Percentiles rank a stretch among this genome's conserved stretches.
These are phyloP conservation scores for Vireo altiloquus DNA, from an alignment of 2,113 vertebrate species.

Conservation along the genomic window DNA sequence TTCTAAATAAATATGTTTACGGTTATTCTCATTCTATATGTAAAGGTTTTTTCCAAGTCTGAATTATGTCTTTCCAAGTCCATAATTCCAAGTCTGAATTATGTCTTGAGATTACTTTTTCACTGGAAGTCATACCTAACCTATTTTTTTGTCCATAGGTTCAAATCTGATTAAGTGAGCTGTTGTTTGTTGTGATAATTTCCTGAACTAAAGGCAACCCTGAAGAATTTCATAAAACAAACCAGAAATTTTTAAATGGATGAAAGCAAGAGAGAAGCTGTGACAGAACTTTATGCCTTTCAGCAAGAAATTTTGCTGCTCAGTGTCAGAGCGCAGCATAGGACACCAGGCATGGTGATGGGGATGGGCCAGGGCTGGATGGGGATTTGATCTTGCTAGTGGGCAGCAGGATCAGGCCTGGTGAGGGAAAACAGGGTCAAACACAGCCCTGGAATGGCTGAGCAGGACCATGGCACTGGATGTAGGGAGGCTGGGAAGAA, in stretches of 20 bases:
- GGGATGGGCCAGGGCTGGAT: neutral
- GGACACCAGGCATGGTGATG: accelerated
- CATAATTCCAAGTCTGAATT: neutral
- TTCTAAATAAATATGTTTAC: neutral
- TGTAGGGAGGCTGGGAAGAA: neutral
- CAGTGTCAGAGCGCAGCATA: neutral
- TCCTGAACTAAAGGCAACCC: neutral
- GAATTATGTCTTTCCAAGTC: neutral
- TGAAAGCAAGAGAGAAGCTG: neutral
- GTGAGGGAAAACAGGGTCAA: neutral
- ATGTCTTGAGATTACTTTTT: neutral
- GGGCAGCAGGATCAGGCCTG: neutral
- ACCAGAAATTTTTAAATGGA: neutral
- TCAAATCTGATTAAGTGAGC: neutral
- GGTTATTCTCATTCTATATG: neutral
- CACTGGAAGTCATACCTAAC: neutral
- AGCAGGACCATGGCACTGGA: neutral
- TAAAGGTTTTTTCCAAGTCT: neutral
- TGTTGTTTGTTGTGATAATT: neutral
- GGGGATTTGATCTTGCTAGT: accelerated
- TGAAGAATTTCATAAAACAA: neutral
- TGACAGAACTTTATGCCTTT: neutral
- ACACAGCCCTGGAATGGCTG: accelerated
- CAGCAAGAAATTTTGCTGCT: neutral
- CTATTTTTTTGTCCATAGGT: neutral